Conservation (phyloP, 2,113 vertebrate genomes). For the Ahaetulla prasina region DNA sequence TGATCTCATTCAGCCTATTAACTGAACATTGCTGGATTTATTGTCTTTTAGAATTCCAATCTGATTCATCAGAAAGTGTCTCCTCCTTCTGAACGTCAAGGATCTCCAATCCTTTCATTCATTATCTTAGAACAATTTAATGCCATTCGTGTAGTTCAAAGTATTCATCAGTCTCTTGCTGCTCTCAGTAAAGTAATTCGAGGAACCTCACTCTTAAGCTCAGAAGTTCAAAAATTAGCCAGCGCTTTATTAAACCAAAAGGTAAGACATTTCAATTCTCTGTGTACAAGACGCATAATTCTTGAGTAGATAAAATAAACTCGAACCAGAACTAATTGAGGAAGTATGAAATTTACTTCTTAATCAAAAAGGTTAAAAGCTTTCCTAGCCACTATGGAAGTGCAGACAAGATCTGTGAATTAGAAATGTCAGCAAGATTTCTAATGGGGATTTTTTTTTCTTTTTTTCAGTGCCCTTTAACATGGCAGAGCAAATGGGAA, state of each 20-base stretch:
- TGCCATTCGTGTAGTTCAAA: constrained; percentile 86
- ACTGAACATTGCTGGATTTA: not conserved
- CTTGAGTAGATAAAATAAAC: not conserved
- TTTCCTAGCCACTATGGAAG: not conserved
- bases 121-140: constrained; percentile 88
- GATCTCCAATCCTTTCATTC: constrained; percentile 86
- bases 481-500: constrained; percentile 95
- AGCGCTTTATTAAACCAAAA: constrained; percentile 91
- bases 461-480: constrained; percentile 81
- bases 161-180: constrained; percentile 91
- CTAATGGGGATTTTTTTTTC: constrained; percentile 40
- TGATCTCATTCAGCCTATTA: not conserved
- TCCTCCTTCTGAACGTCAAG: constrained; percentile 80
- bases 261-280: constrained; percentile 63
- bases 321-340: not conserved
- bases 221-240: constrained; percentile 87
- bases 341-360: not conserved
- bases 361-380: not conserved
- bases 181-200: constrained; percentile 95
- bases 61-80: constrained; percentile 91
- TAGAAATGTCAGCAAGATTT: not conserved
- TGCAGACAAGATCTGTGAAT: not conserved
- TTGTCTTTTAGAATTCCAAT: constrained; percentile 79
- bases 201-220: constrained; percentile 84
- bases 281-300: not conserved